Percentiles rank a stretch among this genome's conserved stretches.
Conservation (phyloP, 1,140 invertebrate species). For the Drosophila leontia region DNA sequence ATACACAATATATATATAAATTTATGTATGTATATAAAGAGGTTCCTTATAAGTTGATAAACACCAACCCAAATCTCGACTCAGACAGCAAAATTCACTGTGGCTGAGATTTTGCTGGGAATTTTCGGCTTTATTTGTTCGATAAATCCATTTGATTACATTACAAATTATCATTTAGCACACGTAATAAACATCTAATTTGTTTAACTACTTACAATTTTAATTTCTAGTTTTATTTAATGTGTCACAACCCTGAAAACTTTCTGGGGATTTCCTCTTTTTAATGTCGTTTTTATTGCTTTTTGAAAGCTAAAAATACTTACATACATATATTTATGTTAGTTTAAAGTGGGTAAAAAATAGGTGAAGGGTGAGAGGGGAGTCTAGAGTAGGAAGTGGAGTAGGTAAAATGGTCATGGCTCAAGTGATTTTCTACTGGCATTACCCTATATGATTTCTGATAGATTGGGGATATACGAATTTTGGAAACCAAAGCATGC, state of each 20-base stretch:
- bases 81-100: not conserved
- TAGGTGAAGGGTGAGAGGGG: conserved; percentile 6
- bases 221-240: conserved; percentile 6
- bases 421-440: conserved; percentile 27
- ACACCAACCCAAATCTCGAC: conserved; percentile 11
- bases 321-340: conserved; percentile 3
- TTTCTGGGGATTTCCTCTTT: conserved; percentile 34
- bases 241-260: conserved; percentile 12
- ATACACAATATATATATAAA: conserved; percentile 1
- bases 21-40: not conserved
- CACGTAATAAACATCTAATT: conserved; percentile 4
- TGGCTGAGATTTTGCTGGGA: conserved; percentile 8
- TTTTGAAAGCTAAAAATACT: conserved; percentile 32
- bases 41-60: conserved; percentile 23
- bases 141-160: conserved; percentile 11
- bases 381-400: conserved; percentile 29
- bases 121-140: conserved; percentile 11
- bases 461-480: conserved; percentile 1
- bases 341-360: conserved; percentile 18
- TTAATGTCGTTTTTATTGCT: conserved; percentile 34
- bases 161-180: conserved; percentile 6
- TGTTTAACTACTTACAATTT: not conserved
- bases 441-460: not conserved
- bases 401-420: conserved; percentile 50
- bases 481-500: no score